Evolutionary conservation across 2,888 invertebrate genomes (phyloP).

Genomic region (Nipponacmea schrenckii): DNA sequence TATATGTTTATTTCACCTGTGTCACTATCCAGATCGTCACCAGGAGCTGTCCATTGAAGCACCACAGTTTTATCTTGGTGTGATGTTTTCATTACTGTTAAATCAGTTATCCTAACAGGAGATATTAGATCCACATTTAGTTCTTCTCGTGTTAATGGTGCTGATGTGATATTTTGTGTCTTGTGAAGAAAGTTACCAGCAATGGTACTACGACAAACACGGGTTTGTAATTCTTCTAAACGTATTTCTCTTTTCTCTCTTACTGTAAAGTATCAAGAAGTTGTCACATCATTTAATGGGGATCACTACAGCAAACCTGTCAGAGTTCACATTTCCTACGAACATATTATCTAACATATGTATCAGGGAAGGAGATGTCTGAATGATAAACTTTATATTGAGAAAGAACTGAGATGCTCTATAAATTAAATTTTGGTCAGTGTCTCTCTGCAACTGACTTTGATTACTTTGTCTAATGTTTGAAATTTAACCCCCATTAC

Average conservation of each 20-base stretch:
- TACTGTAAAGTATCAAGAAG: too few relatives aligned
- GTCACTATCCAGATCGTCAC: constrained; percentile 47
- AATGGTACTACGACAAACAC: constrained; percentile 5
- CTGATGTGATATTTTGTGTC: constrained; percentile 8
- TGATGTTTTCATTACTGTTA: constrained; percentile 39
- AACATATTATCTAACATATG: too few relatives aligned
- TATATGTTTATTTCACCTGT: constrained; percentile 35
- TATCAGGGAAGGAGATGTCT: too few relatives aligned
- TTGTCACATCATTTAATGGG: too few relatives aligned
- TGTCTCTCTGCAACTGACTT: too few relatives aligned
- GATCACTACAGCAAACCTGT: too few relatives aligned
- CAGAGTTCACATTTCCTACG: too few relatives aligned
- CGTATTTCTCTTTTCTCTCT: neutral
- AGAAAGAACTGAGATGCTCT: too few relatives aligned
- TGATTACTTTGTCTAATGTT: too few relatives aligned
- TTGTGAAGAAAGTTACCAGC: constrained; percentile 18
- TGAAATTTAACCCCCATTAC: too few relatives aligned
- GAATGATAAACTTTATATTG: too few relatives aligned
- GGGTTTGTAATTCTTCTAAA: neutral
- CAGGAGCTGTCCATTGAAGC: constrained; percentile 51
- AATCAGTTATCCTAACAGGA: constrained; percentile 47
- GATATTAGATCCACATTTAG: constrained; percentile 29
- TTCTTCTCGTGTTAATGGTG: neutral
- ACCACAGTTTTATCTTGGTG: constrained; percentile 36
- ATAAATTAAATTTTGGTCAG: too few relatives aligned